Base-by-base conservation (phyloP, 2,113 vertebrate species). In the Lichenostomus cassidix region DNA sequence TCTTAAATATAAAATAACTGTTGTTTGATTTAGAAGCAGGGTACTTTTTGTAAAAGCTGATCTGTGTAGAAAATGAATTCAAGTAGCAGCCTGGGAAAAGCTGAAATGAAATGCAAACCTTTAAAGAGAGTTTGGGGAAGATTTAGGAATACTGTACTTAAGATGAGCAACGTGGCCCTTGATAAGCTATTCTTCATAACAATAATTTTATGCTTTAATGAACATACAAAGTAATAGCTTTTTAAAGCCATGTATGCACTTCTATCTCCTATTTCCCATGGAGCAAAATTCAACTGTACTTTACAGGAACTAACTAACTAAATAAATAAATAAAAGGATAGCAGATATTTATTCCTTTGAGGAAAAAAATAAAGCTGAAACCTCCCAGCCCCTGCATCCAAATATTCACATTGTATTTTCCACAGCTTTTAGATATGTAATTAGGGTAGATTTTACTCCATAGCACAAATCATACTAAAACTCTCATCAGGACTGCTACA, bases 201-300 rank as follows among this genome's bases (percentile, higher is more conserved):
- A 86, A 89, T 80, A 94, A 96, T 92, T 91, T 94, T 77, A 80
- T 77, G 89, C 71, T 94, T 95, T 97, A 95, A 83, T 76, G 75
- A 59, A 39, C 37, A 42, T 79, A 52, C 39, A 79, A 86, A 89
- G 83, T 65, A 92, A 56, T 56, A 64, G 62, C 35, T 53, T 89
- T 74, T 91, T 18, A 7, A 92, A 92, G 4, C 6, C 11, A 23
- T 15, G 12, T 85, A 56, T 69, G 33, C 44, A 70, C 15, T 73
- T 24, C 46, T 70, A 10, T 67, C 21, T 64, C 19, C 10, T 73
- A 16, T 86, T 83, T 87, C n/a, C 29, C 12, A 24, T 24, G 12
- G 21, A 75, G 13, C 1, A 84, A 78, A 94, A 81, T 31, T 52
- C 20, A 92, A 33, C 67, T 44, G 7, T 27, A 60, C 3, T 81